Conservation (phyloP, 2,888 invertebrate genomes). For the Suillia variegata region DNA sequence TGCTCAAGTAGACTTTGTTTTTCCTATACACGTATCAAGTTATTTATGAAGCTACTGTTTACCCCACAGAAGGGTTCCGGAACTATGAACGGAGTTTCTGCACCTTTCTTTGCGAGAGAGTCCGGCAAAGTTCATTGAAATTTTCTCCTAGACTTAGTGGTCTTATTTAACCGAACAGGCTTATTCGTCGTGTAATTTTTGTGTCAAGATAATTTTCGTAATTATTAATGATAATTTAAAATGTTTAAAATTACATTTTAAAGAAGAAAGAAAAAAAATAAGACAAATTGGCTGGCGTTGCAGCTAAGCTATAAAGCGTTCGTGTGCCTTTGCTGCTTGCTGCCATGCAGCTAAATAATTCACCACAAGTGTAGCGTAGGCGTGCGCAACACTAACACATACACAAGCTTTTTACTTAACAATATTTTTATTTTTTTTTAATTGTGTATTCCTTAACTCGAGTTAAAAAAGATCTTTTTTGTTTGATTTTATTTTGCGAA, state of each 20-base stretch:
- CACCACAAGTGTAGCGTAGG: constrained; percentile 12
- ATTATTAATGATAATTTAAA: constrained; percentile 15
- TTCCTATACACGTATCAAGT: too few relatives aligned
- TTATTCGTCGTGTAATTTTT: constrained; percentile 22
- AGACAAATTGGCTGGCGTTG: not conserved
- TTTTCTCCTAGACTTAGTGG: too few relatives aligned
- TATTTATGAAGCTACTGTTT: too few relatives aligned
- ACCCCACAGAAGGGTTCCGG: too few relatives aligned
- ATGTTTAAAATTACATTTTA: not conserved
- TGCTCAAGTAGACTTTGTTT: too few relatives aligned
- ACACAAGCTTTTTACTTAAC: not conserved
- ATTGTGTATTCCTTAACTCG: constrained; percentile 3
- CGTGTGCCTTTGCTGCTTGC: constrained; percentile 7
- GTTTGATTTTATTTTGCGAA: not conserved
- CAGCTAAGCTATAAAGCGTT: constrained; percentile 4
- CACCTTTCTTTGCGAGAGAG: too few relatives aligned
- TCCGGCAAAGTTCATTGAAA: too few relatives aligned
- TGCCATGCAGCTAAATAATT: constrained; percentile 30
- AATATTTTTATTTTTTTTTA: not conserved
- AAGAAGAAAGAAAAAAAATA: not conserved
- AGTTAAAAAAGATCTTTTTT: not conserved
- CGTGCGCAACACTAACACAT: not conserved
- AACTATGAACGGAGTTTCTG: too few relatives aligned
- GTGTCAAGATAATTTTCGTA: constrained; percentile 33
- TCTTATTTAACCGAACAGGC: too few relatives aligned